Base-by-base conservation (phyloP, 35 echinoderm and acorn worm genomes). In the Diadema setosum region DNA sequence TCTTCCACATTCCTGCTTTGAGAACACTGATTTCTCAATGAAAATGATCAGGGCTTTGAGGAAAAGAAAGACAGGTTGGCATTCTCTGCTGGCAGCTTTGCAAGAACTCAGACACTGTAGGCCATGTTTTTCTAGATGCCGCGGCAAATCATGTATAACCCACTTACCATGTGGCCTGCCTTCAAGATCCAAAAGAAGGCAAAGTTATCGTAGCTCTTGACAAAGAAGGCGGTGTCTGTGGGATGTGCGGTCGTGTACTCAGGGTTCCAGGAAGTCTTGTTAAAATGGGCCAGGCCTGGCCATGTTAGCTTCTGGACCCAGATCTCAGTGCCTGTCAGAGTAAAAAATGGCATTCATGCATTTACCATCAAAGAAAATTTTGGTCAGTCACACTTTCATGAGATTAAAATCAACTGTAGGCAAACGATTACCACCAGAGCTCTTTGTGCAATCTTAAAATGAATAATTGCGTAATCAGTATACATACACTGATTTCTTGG, bases 161-260 rank as follows among this genome's bases (percentile, higher is more conserved):
- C 32, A 7, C 91, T 21, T 70, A 98, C 96, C 96, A 98, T 98
- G 50, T 98, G 96, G 33, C 96, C 96, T 42, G 96, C 96, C 44
- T 98, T 94, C 73, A 98, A 46, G 46, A 98, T 98, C 96, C 96
- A 98, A 82, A 91, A 98, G 82, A 98, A 98, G 16, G 92, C 57
- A 56, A 98, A 98, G 58, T 94, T 94, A 9, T 94, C 36, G 56
- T 70, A 94, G 4, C 84, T 59, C 84, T 98, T 98, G 55, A 74
- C 81, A 61, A 98, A 98, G 4, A 61, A 93, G 20, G 88, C 65
- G 44, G 86, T 88, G 15, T 73, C 60, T 37, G 33, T 65, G 42
- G 70, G 58, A 52, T 81, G 45, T 23, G 63, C 21, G 2, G 70
- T 40, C 15, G 93, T 91, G 30, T 61, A 85, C 36, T 94, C 35